A percentile compares a stretch with the other conserved stretches of the same genome.
These are phyloP conservation scores for Platichthys stellatus DNA, from an alignment of 2,113 vertebrate species.

Conservation along the genomic window DNA sequence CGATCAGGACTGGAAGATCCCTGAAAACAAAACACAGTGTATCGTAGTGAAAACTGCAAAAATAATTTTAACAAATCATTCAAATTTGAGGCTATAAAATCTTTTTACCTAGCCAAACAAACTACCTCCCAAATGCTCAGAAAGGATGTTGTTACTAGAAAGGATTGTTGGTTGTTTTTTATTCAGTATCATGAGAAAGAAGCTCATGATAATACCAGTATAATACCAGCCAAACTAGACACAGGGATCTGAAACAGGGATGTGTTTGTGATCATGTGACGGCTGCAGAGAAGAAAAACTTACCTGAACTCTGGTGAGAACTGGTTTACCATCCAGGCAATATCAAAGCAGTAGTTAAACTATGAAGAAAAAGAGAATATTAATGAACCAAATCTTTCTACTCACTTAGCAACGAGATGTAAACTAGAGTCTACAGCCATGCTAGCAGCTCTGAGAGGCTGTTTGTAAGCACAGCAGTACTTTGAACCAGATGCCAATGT, in stretches of 20 bases:
- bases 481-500: not conserved
- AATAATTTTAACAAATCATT: too few species aligned
- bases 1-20: constrained; percentile 88
- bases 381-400: not conserved
- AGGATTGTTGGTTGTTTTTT: not conserved
- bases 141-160: not conserved
- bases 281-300: constrained; percentile 24
- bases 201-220: not conserved
- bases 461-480: not conserved
- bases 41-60: not conserved
- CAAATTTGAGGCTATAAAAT: not conserved
- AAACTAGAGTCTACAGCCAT: not conserved
- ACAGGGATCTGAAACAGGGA: not conserved
- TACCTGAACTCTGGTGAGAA: constrained; percentile 94
- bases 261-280: not conserved
- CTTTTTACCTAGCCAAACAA: not conserved
- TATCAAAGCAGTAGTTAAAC: constrained; percentile 99
- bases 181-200: not conserved
- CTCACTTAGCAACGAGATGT: not conserved
- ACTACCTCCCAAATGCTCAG: not conserved
- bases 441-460: not conserved
- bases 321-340: constrained; percentile 92
- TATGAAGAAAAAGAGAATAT: constrained; percentile 59
- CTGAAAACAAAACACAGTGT: constrained; percentile 71
- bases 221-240: not conserved